Conservation (phyloP, 2,888 invertebrate species). For the Catocala fraxini region DNA sequence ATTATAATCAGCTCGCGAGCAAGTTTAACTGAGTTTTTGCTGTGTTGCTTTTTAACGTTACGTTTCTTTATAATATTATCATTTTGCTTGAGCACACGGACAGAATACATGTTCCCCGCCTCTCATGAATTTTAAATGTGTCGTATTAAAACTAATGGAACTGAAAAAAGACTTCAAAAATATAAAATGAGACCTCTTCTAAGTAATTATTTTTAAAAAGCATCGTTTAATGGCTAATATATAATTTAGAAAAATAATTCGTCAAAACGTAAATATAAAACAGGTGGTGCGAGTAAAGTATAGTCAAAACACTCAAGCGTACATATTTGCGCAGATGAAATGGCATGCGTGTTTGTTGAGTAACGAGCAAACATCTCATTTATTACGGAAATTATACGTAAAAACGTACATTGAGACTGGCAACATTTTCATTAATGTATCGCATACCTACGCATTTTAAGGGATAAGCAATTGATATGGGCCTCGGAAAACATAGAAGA, state of each 20-base stretch:
- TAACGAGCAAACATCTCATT: conserved; percentile 16
- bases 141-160: conserved; percentile 11
- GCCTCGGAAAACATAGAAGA: neutral
- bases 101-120: conserved; percentile 9
- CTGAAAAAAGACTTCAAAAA: conserved; percentile 6
- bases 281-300: neutral
- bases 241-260: too few species aligned
- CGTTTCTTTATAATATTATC: conserved; percentile 25
- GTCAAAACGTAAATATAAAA: too few species aligned
- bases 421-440: conserved; percentile 4
- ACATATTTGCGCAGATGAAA: conserved; percentile 11
- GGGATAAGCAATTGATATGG: neutral
- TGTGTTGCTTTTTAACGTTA: conserved; percentile 18
- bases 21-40: conserved; percentile 17
- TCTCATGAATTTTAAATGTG: conserved; percentile 11
- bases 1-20: conserved; percentile 22
- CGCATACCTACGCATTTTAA: neutral
- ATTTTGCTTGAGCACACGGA: conserved; percentile 12
- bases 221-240: too few species aligned
- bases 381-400: conserved; percentile 15
- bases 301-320: conserved; percentile 2
- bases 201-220: neutral
- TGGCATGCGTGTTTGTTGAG: conserved; percentile 7
- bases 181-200: neutral
- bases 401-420: conserved; percentile 5